Conservation (phyloP, 1,140 invertebrate genomes). For the Asobara japonica region DNA sequence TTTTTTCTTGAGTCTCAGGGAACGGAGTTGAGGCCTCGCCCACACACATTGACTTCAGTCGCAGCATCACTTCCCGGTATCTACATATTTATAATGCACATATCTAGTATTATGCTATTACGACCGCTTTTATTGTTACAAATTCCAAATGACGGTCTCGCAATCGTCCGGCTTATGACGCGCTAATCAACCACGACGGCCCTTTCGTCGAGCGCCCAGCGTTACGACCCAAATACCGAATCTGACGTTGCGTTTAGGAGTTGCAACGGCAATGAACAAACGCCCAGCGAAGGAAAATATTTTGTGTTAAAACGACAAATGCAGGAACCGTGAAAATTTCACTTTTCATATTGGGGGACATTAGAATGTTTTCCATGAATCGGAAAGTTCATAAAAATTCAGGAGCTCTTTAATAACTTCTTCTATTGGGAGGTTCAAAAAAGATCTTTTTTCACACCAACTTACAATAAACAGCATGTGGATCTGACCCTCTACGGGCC, state of each 20-base stretch:
- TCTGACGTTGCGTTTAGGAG: slow-evolving; percentile 23
- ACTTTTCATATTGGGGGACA: too few species aligned
- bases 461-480: too few species aligned
- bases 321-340: too few species aligned
- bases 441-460: too few species aligned
- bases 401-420: too few species aligned
- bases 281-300: slow-evolving; percentile 21
- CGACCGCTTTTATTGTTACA: slow-evolving; percentile 34
- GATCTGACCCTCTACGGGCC: too few species aligned
- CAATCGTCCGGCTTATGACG: slow-evolving; percentile 36
- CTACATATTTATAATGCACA: neutral
- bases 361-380: too few species aligned
- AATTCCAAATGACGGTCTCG: slow-evolving; percentile 31
- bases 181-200: slow-evolving; percentile 38
- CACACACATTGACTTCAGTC: neutral
- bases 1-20: neutral
- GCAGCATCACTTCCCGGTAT: slow-evolving; percentile 3
- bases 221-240: slow-evolving; percentile 39
- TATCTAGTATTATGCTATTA: slow-evolving; percentile 7
- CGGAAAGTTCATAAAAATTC: too few species aligned
- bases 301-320: too few species aligned
- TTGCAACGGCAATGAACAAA: neutral
- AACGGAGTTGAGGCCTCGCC: neutral
- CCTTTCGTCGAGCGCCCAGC: slow-evolving; percentile 23
- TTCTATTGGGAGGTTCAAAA: too few species aligned